Evolutionary conservation across 2,113 vertebrate genomes (phyloP), one percentile per base, ranked within the genome.

Genomic region (Caloenas nicobarica): DNA sequence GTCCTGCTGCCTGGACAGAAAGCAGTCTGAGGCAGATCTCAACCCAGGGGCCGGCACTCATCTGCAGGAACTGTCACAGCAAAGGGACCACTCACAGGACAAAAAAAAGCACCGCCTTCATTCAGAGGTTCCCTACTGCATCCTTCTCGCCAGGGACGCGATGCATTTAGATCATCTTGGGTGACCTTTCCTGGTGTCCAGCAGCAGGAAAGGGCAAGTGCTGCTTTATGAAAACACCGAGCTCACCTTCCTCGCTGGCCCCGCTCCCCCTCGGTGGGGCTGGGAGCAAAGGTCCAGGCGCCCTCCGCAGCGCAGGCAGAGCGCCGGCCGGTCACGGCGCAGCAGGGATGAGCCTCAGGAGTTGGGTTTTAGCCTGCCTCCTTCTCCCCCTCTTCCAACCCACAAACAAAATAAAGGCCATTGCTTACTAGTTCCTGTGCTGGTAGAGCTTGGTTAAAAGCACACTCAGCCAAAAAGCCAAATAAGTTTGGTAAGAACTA

Each of bases 321-420:
- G 58, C 3, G 11, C 24, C 2, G 10, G 33, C 18, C 0, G 0
- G 66, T 56, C 80, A 57, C 0, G 0, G 44, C 48, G 36, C 3
- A 0, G 57, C 10, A 2, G 36, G 50, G 58, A 73, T 38, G 16
- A 58, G 38, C 28, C 13, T 57, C 2, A 0, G 54, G 54, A 73
- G 38, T 3, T 0, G 0, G 23, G 25, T n/a, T 64, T 66, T 38
- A 70, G 65, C 34, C 19, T 44, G 61, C 38, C 48, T 81, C 42
- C 46, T 81, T 68, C 83, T 74, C 26, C 9, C 15, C 31, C 13
- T 79, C 65, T 64, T 64, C 61, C 25, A 68, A 53, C 16, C 40
- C 54, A 19, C 69, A 44, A 81, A 53, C 34, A 74, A 93, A 94
- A 71, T 25, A 74, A 66, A 90, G 60, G 22, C 33, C 44, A 33